A percentile compares a stretch with the other conserved stretches of the same genome.
phyloP scores from a whole-genome alignment of 2,797 vertebrate genomes.

The Muscicapa striata region DNA sequence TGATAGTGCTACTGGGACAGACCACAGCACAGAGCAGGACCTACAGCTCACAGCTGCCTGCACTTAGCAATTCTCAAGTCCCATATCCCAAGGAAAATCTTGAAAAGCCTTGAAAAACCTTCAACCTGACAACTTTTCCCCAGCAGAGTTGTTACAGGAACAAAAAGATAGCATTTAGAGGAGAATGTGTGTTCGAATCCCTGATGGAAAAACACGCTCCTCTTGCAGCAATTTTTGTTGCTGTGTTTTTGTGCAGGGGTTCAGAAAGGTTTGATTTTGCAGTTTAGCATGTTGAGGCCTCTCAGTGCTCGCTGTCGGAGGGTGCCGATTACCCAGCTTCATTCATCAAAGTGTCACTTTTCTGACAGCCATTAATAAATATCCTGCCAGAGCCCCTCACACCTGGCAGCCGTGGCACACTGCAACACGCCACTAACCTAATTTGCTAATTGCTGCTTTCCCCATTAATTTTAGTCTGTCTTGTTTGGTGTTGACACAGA shows the following conservation, averaged over 20 bases:
- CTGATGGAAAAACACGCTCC: conserved; percentile 45
- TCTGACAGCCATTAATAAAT: conserved; percentile 99
- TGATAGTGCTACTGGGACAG: neutral
- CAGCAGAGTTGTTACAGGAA: neutral
- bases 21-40: neutral
- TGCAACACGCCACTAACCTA: conserved; percentile 91
- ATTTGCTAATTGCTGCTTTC: conserved; percentile 99
- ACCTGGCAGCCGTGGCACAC: conserved; percentile 89
- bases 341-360: conserved; percentile 99
- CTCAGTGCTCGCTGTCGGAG: conserved; percentile 94
- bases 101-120: neutral
- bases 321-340: conserved; percentile 97
- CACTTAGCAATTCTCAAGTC: neutral
- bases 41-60: neutral
- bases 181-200: neutral
- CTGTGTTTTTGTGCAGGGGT: conserved; percentile 66
- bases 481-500: conserved; percentile 89
- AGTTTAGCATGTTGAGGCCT: conserved; percentile 92
- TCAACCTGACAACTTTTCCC: neutral
- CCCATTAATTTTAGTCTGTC: conserved; percentile 95
- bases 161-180: neutral
- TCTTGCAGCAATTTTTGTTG: neutral
- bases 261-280: conserved; percentile 84
- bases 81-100: neutral
- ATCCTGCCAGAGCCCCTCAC: conserved; percentile 95